Percentiles rank a stretch among this genome's conserved stretches.
phyloP scores from a whole-genome alignment of 1,140 invertebrate genomes.

The Kradibia gibbosae region DNA sequence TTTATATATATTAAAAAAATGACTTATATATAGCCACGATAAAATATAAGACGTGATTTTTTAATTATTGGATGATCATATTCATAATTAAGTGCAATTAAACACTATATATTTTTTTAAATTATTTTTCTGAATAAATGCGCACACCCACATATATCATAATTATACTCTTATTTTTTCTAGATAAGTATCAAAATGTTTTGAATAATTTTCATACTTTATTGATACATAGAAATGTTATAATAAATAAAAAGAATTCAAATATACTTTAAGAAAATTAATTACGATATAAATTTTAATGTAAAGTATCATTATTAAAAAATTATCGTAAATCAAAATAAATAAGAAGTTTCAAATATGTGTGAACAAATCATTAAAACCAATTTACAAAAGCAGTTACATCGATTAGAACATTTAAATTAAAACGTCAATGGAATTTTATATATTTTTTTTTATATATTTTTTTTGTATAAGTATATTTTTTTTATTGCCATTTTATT shows the following conservation, averaged over 20 bases:
- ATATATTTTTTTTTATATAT: background rate
- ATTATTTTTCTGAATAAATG: background rate
- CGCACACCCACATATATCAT: too few relatives aligned
- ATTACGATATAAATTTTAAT: background rate
- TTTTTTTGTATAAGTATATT: too few relatives aligned
- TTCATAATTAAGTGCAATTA: too few relatives aligned
- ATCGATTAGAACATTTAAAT: too few relatives aligned
- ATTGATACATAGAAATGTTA: background rate
- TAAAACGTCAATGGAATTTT: background rate
- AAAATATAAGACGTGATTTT: too few relatives aligned
- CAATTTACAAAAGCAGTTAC: background rate
- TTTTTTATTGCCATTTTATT: too few relatives aligned
- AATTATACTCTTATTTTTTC: background rate
- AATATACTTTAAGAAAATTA: background rate
- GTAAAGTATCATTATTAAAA: background rate
- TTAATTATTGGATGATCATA: background rate
- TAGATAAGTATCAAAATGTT: background rate
- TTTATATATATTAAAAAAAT: too few relatives aligned
- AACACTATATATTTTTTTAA: too few relatives aligned
- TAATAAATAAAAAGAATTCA: background rate
- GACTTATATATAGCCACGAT: too few relatives aligned
- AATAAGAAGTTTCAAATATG: background rate
- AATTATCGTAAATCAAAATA: background rate
- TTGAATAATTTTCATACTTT: background rate
- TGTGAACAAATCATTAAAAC: background rate